Evolutionary conservation across 2,797 vertebrate species (phyloP), one percentile per base, ranked within the genome.

Genomic region (Petrocephalus sullivani): DNA sequence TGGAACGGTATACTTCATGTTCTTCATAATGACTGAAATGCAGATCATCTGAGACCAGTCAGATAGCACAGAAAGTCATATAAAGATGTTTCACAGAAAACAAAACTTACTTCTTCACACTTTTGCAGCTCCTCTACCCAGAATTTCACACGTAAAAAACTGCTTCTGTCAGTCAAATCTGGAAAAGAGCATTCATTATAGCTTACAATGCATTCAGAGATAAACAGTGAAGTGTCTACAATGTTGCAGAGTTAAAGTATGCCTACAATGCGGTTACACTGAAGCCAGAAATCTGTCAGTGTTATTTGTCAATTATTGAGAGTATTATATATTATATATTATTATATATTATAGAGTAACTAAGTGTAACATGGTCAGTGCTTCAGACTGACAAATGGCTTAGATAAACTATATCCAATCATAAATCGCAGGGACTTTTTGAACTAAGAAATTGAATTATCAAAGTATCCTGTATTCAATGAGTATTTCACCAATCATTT

Each of bases 71-170:
- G 49, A 53, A 53, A 21, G 49, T 5, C 28, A 16, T 14, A 67
- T 78, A 46, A 78, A 78, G 37, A 46, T 78, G 71, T 19, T 78
- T 78, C 37, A 46, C 16, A 46, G 16, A 78, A 78, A 78, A 51
- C 61, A 28, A 82, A 54, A 91, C 91, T 64, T 90, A 99, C 98
- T 95, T 99, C 98, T 93, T 99, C 98, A 0, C 95, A 97, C 92
- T 96, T 99, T 91, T 97, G 98, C 87, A 99, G 94, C 94, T 99
- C 98, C 56, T 98, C 98, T 92, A 99, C 98, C 98, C 98, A 99
- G 94, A 99, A 99, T 71, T 95, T 97, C 81, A 97, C 98, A 88
- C 98, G 93, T 93, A 96, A 96, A 93, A 99, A 99, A 91, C 98
- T 99, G 95, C 96, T 97, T 94, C 95, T 96, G 94, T 99, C 98